Percentiles rank a stretch among this genome's conserved stretches.
Evolutionary conservation across 2,797 vertebrate genomes (phyloP).

Genomic region (Chromis chromis): DNA sequence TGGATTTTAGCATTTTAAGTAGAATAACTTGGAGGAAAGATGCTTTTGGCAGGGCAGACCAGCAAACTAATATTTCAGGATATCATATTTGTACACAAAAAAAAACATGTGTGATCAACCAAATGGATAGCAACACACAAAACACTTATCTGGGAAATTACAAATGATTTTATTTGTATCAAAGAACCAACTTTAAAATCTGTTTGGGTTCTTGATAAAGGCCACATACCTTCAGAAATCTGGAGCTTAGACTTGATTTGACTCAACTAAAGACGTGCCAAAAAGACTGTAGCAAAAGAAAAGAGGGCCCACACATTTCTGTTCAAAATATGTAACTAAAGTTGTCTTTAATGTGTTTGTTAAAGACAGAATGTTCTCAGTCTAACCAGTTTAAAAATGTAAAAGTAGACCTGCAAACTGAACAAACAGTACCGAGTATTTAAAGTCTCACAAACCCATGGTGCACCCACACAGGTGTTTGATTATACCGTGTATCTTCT

Average conservation of each 20-base stretch:
- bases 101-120: background rate
- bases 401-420: background rate
- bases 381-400: background rate
- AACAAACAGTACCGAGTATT: slow-evolving; percentile 1
- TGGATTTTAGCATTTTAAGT: no score
- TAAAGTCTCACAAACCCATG: background rate
- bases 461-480: background rate
- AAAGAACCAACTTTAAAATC: background rate
- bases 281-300: no score
- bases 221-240: no score
- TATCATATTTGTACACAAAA: background rate
- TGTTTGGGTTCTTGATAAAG: no score
- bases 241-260: no score
- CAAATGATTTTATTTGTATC: background rate
- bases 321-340: background rate
- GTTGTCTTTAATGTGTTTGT: no score
- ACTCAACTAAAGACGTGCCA: no score
- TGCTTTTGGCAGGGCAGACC: background rate
- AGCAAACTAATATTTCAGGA: background rate
- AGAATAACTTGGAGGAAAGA: background rate
- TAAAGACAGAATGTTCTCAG: no score
- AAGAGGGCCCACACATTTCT: background rate
- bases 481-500: slow-evolving; percentile 2
- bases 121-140: background rate
- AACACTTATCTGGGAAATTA: background rate